A percentile compares a stretch with the other conserved stretches of the same genome.
Conservation (phyloP, 2,888 invertebrate species). For the Drosophila diplacantha region DNA sequence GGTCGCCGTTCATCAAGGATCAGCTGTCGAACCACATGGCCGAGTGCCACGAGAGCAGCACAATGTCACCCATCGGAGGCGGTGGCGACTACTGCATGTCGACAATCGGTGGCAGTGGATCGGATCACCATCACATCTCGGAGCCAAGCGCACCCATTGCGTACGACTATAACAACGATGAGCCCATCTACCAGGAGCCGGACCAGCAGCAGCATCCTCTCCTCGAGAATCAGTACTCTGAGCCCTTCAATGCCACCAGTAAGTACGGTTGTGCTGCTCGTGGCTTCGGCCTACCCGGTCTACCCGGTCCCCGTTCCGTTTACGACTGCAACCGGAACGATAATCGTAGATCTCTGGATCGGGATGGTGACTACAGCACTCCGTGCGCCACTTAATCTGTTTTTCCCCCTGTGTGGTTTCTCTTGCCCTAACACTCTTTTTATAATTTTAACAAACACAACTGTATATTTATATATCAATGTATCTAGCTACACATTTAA, state of each 20-base stretch:
- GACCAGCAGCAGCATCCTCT: constrained; percentile 62
- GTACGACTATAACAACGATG: constrained; percentile 30
- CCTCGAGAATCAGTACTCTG: constrained; percentile 63
- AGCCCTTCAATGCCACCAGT: constrained; percentile 74
- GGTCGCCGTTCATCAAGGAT: not conserved
- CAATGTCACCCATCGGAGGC: not conserved
- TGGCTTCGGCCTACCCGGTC: not conserved
- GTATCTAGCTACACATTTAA: not conserved
- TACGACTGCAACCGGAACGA: constrained; percentile 13
- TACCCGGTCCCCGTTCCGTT: not conserved
- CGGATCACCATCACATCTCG: not conserved
- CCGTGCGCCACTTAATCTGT: not conserved
- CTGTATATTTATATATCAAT: no score
- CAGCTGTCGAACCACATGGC: constrained; percentile 10
- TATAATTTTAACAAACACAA: not conserved
- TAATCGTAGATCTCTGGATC: not conserved
- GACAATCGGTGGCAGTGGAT: not conserved
- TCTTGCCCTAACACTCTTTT: not conserved
- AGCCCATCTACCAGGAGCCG: constrained; percentile 74
- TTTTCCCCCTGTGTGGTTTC: not conserved
- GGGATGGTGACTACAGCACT: not conserved
- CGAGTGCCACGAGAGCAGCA: constrained; percentile 2
- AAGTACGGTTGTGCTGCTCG: constrained; percentile 37
- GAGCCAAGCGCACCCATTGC: constrained; percentile 33
- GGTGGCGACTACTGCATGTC: not conserved